These are phyloP conservation scores for Laspeyria flexula DNA, from an alignment of 2,888 invertebrate species.

Conservation along the genomic window DNA sequence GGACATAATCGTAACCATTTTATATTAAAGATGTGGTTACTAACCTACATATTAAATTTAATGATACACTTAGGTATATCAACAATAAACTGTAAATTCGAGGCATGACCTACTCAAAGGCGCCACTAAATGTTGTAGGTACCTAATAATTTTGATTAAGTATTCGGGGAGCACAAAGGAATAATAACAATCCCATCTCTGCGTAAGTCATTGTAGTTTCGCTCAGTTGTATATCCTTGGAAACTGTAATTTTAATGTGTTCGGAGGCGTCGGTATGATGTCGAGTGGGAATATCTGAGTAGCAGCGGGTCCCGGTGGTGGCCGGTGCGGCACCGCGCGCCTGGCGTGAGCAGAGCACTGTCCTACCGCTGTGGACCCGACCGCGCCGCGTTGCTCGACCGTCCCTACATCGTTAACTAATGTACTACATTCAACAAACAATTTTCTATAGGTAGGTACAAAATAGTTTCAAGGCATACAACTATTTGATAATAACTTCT, in stretches of 20 bases:
- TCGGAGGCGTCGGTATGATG: conserved; percentile 72
- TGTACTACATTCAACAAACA: conserved; percentile 45
- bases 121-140: conserved; percentile 46
- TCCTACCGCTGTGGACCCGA: conserved; percentile 28
- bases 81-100: background rate
- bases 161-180: conserved; percentile 75
- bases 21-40: no score
- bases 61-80: background rate
- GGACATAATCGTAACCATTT: no score
- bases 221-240: conserved; percentile 72
- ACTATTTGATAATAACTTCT: no score
- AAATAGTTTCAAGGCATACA: conserved; percentile 30
- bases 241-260: conserved; percentile 84
- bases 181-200: conserved; percentile 79
- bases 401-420: conserved; percentile 56
- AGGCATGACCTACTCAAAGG: conserved; percentile 58
- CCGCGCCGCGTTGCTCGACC: conserved; percentile 9
- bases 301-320: conserved; percentile 59
- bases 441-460: conserved; percentile 27
- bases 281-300: conserved; percentile 65
- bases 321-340: conserved; percentile 48
- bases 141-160: conserved; percentile 80
- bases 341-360: conserved; percentile 33
- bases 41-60: background rate
- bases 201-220: conserved; percentile 73